Percentiles rank a stretch among this genome's conserved stretches.
Conservation (phyloP, 2,113 vertebrate genomes). For the Phalacrocorax aristotelis region DNA sequence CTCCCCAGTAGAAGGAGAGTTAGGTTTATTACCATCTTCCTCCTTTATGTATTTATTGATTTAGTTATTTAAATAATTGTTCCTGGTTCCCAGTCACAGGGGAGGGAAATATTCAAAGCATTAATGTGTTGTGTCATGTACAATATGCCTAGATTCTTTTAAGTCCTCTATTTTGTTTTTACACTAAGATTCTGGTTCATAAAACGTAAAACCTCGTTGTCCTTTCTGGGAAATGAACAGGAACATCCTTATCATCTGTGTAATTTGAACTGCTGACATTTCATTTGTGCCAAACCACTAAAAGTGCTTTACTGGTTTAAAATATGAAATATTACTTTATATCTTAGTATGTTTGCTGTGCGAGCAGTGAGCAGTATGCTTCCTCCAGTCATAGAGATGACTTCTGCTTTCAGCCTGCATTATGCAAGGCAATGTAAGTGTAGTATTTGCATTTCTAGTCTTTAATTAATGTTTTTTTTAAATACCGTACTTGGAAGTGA, state of each 20-base stretch:
- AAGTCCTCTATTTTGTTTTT: not conserved
- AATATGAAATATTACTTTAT: not conserved
- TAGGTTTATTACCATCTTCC: not conserved
- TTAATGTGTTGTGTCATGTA: not conserved
- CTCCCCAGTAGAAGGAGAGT: not conserved
- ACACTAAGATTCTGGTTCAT: not conserved
- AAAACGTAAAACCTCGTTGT: not conserved
- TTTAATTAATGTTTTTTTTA: not conserved
- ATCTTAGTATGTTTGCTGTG: not conserved
- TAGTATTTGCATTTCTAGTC: not conserved
- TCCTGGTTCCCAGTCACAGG: not conserved
- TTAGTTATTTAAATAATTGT: not conserved
- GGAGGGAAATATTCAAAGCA: not conserved
- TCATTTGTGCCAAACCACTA: not conserved
- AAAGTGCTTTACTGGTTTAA: not conserved
- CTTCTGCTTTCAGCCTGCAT: not conserved
- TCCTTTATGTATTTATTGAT: not conserved
- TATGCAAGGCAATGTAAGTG: not conserved
- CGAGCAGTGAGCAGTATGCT: not conserved
- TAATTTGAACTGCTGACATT: not conserved
- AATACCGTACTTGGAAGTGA: not conserved
- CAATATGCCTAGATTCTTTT: not conserved
- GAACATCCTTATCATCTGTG: not conserved
- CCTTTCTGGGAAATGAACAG: not conserved
- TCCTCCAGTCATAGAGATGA: not conserved